Evolutionary conservation across 2,797 vertebrate species (phyloP).

Genomic region (Arctocebus calabarensis): DNA sequence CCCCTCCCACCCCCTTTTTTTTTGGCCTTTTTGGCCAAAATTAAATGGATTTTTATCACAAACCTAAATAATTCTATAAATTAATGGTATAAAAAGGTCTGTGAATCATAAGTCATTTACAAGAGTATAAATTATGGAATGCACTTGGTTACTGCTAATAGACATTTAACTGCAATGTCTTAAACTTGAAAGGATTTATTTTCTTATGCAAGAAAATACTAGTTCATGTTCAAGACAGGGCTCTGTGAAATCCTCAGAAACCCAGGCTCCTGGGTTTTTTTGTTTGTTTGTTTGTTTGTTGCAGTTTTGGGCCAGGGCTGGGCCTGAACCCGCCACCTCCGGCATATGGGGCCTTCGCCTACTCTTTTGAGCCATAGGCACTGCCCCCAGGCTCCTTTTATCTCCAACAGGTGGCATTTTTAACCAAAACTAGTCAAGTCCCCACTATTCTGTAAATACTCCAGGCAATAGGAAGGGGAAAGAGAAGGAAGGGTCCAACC

Average conservation of each 20-base stretch:
- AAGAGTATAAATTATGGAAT: neutral
- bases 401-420: too few species aligned
- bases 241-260: neutral
- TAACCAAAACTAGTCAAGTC: neutral
- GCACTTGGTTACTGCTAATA: neutral
- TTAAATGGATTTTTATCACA: neutral
- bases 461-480: neutral
- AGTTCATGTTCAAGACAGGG: rapidly evolving
- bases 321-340: too few species aligned
- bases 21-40: neutral
- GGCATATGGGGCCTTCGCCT: too few species aligned
- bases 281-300: too few species aligned
- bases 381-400: neutral
- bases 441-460: neutral
- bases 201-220: neutral
- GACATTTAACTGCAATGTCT: neutral
- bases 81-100: neutral
- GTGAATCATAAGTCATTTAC: neutral
- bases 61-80: neutral
- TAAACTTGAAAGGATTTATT: neutral
- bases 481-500: neutral
- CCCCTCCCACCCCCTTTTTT: too few species aligned
- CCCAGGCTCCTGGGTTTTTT: neutral
- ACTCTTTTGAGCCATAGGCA: too few species aligned
- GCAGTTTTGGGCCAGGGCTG: too few species aligned